Evolutionary conservation across 92 coral and sea anemone genomes (phyloP).

Genomic region (Actinostola sp.): DNA sequence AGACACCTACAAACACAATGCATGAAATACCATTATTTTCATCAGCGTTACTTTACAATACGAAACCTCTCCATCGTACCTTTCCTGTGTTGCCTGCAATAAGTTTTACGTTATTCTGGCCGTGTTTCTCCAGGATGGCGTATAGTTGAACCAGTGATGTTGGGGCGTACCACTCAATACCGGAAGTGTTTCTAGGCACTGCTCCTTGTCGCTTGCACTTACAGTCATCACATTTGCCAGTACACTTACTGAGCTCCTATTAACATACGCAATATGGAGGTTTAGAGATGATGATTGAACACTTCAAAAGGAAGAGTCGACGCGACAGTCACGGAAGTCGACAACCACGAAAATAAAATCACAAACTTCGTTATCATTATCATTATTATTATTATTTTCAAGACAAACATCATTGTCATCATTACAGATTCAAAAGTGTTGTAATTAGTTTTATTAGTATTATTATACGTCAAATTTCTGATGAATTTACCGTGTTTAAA

Average conservation of each 20-base stretch:
- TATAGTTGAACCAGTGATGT: constrained; percentile 48
- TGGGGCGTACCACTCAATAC: constrained; percentile 53
- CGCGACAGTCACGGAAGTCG: not conserved
- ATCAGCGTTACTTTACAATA: not conserved
- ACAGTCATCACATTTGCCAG: constrained; percentile 51
- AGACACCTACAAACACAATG: constrained; percentile 45
- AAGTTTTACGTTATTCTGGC: constrained; percentile 47
- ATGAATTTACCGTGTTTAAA: too few relatives aligned
- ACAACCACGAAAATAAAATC: too few relatives aligned
- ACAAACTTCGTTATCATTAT: too few relatives aligned
- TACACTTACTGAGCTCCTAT: constrained; percentile 45
- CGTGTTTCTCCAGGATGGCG: constrained; percentile 47
- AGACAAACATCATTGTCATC: too few relatives aligned
- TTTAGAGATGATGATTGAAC: not conserved
- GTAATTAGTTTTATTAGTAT: too few relatives aligned
- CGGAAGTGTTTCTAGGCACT: constrained; percentile 23
- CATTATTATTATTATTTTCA: too few relatives aligned
- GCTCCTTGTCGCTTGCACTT: constrained; percentile 32
- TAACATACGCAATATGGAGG: not conserved
- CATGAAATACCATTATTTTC: not conserved
- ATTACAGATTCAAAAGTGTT: too few relatives aligned
- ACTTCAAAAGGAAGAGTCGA: not conserved
- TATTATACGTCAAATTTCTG: too few relatives aligned
- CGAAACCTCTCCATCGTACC: constrained; percentile 26
- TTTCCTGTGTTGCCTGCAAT: constrained; percentile 74